phyloP scores from a whole-genome alignment of 2,888 invertebrate species.

The Calliopum simillimum region DNA sequence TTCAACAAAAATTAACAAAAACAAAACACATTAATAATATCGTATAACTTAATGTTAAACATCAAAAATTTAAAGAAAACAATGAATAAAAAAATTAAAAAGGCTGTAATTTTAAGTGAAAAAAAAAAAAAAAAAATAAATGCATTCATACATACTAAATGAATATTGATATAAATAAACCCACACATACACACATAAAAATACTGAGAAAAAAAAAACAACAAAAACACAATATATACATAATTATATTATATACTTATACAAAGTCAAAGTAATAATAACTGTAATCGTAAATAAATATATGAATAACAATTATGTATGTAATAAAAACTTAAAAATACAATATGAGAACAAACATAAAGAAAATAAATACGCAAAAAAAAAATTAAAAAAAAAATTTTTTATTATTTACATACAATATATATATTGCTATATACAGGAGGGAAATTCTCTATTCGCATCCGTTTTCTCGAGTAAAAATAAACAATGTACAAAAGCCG shows the following conservation, averaged over 20 bases:
- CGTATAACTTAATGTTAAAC: constrained; percentile 19
- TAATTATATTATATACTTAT: constrained; percentile 13
- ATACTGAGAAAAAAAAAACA: constrained; percentile 11
- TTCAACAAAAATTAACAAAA: neutral
- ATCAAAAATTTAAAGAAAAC: constrained; percentile 30
- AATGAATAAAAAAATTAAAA: constrained; percentile 45
- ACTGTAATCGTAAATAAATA: constrained; percentile 30
- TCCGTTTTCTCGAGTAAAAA: neutral
- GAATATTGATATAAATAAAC: constrained; percentile 28
- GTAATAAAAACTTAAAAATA: constrained; percentile 18
- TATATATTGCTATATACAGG: neutral
- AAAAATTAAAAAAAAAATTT: constrained; percentile 12
- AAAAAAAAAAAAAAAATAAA: constrained; percentile 44
- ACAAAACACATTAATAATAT: constrained; percentile 3
- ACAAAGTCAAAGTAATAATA: constrained; percentile 22
- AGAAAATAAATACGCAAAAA: constrained; percentile 29
- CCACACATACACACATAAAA: constrained; percentile 9
- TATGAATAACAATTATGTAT: constrained; percentile 28
- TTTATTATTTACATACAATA: neutral
- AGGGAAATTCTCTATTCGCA: neutral
- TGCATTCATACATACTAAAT: constrained; percentile 36
- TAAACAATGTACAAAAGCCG: neutral
- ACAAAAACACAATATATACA: constrained; percentile 8
- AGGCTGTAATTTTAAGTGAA: constrained; percentile 67
- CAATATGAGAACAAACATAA: constrained; percentile 37